Percentiles rank a stretch among this genome's conserved stretches.
Conservation (phyloP, 2,113 vertebrate species). For the Sander lucioperca region DNA sequence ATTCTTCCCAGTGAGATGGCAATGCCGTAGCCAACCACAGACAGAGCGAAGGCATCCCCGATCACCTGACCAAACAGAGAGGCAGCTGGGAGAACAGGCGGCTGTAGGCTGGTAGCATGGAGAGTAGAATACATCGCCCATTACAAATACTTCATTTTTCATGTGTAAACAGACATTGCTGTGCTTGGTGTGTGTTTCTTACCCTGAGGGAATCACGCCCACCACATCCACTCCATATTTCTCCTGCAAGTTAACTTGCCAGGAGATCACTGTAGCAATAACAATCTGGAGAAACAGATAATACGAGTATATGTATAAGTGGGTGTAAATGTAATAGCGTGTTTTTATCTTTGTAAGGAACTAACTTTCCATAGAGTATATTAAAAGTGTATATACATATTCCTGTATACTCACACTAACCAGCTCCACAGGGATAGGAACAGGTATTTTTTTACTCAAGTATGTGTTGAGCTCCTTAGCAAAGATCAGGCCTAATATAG, state of each 20-base stretch:
- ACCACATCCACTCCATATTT: slow-evolving; percentile 88
- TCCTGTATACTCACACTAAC: slow-evolving; percentile 83
- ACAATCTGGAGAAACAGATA: slow-evolving; percentile 83
- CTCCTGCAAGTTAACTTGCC: slow-evolving; percentile 78
- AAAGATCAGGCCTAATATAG: slow-evolving; percentile 85
- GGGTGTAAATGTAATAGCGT: neutral
- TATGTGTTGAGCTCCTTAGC: slow-evolving; percentile 90
- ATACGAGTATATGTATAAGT: neutral
- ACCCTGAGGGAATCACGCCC: slow-evolving; percentile 92
- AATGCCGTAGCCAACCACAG: slow-evolving; percentile 94
- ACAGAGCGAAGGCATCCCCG: slow-evolving; percentile 92
- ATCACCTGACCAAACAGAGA: slow-evolving; percentile 84
- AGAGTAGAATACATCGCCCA: neutral
- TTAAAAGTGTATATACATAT: neutral
- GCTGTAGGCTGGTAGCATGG: slow-evolving; percentile 83
- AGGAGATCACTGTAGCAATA: slow-evolving; percentile 90
- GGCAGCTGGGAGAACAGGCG: slow-evolving; percentile 80
- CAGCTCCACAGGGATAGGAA: slow-evolving; percentile 94
- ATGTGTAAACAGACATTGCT: neutral
- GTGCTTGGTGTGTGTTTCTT: slow-evolving; percentile 58
- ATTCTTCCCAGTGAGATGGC: slow-evolving; percentile 95
- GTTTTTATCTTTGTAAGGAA: neutral
- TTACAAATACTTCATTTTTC: neutral
- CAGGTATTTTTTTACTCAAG: slow-evolving; percentile 83
- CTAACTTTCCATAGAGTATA: neutral